These are phyloP conservation scores for Gambusia affinis DNA, from an alignment of 2,113 vertebrate species.

Conservation along the genomic window DNA sequence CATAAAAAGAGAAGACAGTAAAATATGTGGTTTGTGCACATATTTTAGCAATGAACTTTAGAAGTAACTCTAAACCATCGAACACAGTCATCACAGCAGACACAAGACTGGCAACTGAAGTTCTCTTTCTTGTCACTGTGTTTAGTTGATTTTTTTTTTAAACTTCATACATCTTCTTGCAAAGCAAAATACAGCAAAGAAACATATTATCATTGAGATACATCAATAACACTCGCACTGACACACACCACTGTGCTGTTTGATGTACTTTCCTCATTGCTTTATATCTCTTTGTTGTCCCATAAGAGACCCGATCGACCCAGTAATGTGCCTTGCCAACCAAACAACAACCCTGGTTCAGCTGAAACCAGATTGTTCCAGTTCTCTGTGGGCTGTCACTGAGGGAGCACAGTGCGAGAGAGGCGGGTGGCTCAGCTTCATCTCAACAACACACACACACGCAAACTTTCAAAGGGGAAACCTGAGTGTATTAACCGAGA, in stretches of 20 bases:
- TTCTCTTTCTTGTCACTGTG: background rate
- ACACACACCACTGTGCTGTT: background rate
- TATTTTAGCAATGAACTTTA: too few relatives aligned
- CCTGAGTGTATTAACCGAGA: slow-evolving; percentile 29
- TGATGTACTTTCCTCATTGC: slow-evolving; percentile 17
- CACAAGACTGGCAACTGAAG: background rate
- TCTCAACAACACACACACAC: slow-evolving; percentile 15
- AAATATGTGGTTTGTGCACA: too few relatives aligned
- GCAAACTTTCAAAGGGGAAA: slow-evolving; percentile 24
- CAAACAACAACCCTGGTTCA: slow-evolving; percentile 60
- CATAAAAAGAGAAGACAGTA: too few relatives aligned
- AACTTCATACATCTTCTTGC: slow-evolving; percentile 12
- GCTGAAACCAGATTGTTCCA: slow-evolving; percentile 73
- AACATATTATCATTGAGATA: slow-evolving; percentile 10
- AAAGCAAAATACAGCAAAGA: slow-evolving; percentile 26
- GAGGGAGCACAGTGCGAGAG: slow-evolving; percentile 35
- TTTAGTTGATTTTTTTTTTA: background rate
- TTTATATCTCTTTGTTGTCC: slow-evolving; percentile 36
- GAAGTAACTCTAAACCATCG: too few relatives aligned
- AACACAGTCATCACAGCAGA: background rate
- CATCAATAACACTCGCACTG: background rate
- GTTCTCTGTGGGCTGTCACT: slow-evolving; percentile 57
- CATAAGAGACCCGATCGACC: slow-evolving; percentile 49
- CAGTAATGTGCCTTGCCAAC: slow-evolving; percentile 59
- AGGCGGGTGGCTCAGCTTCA: slow-evolving; percentile 40